phyloP scores from a whole-genome alignment of 2,797 vertebrate species.

The Oreochromis mossambicus region DNA sequence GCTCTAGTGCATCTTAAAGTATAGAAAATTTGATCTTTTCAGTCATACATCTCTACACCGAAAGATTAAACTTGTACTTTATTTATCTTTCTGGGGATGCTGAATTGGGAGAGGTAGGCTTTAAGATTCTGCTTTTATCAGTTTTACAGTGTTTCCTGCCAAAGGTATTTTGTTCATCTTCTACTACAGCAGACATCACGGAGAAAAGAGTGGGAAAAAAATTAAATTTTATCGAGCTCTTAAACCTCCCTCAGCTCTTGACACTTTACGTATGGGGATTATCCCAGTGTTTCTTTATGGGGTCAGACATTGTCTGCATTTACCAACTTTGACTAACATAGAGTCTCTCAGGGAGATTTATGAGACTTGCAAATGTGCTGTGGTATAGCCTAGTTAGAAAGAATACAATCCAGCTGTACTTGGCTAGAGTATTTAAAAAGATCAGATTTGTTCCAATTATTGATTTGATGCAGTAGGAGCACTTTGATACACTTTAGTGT shows the following conservation, averaged over 20 bases:
- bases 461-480: neutral
- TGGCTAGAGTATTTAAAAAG: neutral
- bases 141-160: neutral
- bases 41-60: neutral
- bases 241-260: neutral
- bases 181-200: neutral
- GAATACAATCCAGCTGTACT: neutral
- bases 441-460: neutral
- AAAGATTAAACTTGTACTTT: neutral
- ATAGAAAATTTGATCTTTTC: neutral
- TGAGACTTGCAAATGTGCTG: neutral
- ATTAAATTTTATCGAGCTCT: neutral
- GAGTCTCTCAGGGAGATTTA: neutral
- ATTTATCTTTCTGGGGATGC: neutral
- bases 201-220: neutral
- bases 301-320: neutral
- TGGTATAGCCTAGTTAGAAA: neutral
- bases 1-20: neutral
- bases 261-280: neutral
- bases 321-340: neutral
- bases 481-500: neutral
- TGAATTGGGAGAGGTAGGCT: neutral
- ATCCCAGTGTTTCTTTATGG: neutral
- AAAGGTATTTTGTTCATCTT: neutral
- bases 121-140: neutral